Evolutionary conservation across 1,140 invertebrate species (phyloP), one percentile per base, ranked within the genome.

Genomic region (Drosophila orena): DNA sequence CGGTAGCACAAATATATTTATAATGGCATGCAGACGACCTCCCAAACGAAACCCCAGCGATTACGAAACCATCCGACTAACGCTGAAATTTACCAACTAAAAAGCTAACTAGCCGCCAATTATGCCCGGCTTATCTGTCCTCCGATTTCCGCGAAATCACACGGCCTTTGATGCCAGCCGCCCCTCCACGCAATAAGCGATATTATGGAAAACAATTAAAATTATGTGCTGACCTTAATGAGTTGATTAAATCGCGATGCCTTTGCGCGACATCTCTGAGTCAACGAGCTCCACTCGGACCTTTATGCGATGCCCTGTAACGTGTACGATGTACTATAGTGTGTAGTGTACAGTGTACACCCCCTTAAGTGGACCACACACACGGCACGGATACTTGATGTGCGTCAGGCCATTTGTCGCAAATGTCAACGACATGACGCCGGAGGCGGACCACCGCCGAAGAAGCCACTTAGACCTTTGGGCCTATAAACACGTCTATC

Each of bases 401-500:
- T 86, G 75, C 81, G 75, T 83, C 80, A 79, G 80, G 52, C 80
- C 71, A 83, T 84, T 83, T 83, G 80, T 88, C 84, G 83, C 72
- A 89, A 88, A 88, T 89, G 84, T 88, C 84, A 89, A 88, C 84
- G 84, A 79, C 84, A 83, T 89, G 84, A 84, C 79, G 81, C 83
- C 78, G 68, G 69, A 60, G 53, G n/a, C 40, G 54, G 83, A 88
- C 83, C 83, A 86, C 81, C 65, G 50, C 54, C 6, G n/a, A 15
- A 50, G 27, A 27, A 46, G 37, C 44, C 43, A 50, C 61, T 55
- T 34, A 30, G 68, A 66, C 54, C 24, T 24, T 24, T 24, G 61
- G 75, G 79, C 52, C 84, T 59, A 84, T 56, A 61, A 84, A 79
- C 79, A 79, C 84, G 79, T 74, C 72, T 70, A 84, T 77, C 53